Base-by-base conservation (phyloP, 1,140 invertebrate genomes). In the Drosophila truncata region DNA sequence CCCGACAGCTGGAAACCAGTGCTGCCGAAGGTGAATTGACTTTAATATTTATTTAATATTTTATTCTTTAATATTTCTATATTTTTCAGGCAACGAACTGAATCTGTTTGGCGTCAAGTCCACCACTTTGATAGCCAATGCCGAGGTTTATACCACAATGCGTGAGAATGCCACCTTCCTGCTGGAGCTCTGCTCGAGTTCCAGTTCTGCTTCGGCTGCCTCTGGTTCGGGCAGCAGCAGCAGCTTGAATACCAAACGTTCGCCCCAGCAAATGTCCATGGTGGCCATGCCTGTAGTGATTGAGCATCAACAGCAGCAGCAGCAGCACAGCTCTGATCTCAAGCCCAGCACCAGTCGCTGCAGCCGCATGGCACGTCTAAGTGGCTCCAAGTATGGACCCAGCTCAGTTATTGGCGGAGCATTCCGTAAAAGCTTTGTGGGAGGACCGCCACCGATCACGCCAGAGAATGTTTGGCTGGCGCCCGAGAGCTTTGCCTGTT, bases 131-230 rank as follows among this genome's bases (percentile, higher is more conserved):
- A 91, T 92, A 25, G 86, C 91, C 66, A 93, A 93, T n/a, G 82
- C 91, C 2, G 92, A 93, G 59, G 83, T 93, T 14, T 93, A 92
- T 41, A 91, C 91, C 25, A 93, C 91, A 0, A 97, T 99, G 94
- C 97, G 97, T 73, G 97, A 98, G 87, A 99, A 99, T 93, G 98
- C 98, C 1, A 95, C 98, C 93, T 99, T 99, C 92, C 93, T 99
- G 13, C 93, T 99, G 57, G 98, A 99, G 88, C 92, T 99, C 49
- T 93, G 91, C 42, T 93, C 92, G 5, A 81, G 82, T 42, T 77
- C 75, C 4, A 66, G 79, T 23, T 78, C 60, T 11, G 66, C 77
- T 14, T 8, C 44, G 4, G 25, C 37, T 14, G 41, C 50, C n/a
- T 42, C 39, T 4, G 25, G 10, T 11, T 14, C 20, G 13, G 41